Base-by-base conservation (phyloP, 2,888 invertebrate genomes). In the Eupithecia dodoneata region DNA sequence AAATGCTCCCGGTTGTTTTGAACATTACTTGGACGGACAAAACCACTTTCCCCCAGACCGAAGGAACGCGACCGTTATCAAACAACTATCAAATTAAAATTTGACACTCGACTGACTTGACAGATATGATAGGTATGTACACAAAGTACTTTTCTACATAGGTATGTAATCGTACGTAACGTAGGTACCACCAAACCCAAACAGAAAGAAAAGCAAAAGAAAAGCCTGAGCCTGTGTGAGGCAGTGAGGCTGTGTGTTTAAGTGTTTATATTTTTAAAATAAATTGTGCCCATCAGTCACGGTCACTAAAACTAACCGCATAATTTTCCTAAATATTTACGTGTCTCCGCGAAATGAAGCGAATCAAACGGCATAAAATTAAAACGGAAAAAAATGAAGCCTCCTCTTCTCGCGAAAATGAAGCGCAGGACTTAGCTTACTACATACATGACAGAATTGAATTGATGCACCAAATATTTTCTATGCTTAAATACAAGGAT, bases 371-470 rank as follows among this genome's bases (percentile, higher is more conserved):
- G 81, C 89, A 79, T 87, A 95, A 84, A 90, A 89, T 88, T 78
- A 95, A 85, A 91, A 90, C 71, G 75, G 95, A 86, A 86, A 91
- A 82, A 77, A 82, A 87, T 13, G 91, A 90, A 76, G 76, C 90
- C 0, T 88, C 90, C 0, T 73, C 84, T 13, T 75, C 76, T 2
- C 79, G 79, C 5, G 84, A 83, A 2, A 82, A 83, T 2, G 93
- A 95, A 47, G 95, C 95, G 5, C 93, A 95, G 69, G 95, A 96
- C 81, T 90, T 96, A 77, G 93, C 95, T 0, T 94, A 96, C 83
- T 96, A 95, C 80, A 93, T 96, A 0, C 96, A 96, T 79, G 96
- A 96, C 81, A 88, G 96, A 30, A 94, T 96, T 0, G 96, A 96
- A 81, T 83, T 96, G 30, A 95, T 96, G 86, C 96, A 96, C 47